Evolutionary conservation across 1,140 invertebrate genomes (phyloP), one percentile per base, ranked within the genome.

Genomic region (Acromyrmex charruanus): DNA sequence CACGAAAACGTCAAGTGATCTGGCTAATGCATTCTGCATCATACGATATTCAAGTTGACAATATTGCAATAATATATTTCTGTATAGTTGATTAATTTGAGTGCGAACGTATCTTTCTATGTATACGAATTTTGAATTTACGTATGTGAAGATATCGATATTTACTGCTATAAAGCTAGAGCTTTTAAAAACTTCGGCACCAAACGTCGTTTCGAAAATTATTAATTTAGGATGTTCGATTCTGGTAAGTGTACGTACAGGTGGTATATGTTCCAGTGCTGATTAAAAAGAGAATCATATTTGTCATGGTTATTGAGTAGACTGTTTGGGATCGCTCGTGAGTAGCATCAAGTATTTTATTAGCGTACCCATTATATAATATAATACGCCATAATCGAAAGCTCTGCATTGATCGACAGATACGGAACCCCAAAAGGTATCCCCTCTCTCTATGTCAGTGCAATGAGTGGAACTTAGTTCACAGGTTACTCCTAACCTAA

Each of bases 181-280:
- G 28, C 28, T 31, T 31, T 31, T 31, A 2, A 31, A 31, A 31
- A 31, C 28, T 31, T 31, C 28, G 5, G 44, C 44, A 10, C 6
- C 44, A n/a, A n/a, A n/a, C n/a, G n/a, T n/a, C n/a, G n/a, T n/a
- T n/a, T n/a, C n/a, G n/a, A n/a, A n/a, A n/a, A n/a, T n/a, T n/a
- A n/a, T n/a, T n/a, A n/a, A n/a, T n/a, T n/a, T n/a, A n/a, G 89
- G 88, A n/a, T 93, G 88, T 77, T 92, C 91, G 1, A 88, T 92
- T 65, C 39, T 28, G 0, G 74, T 68, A 0, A 91, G 10, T 2
- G 31, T 65, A 61, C 85, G 85, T 14, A 7, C 90, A 91, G 7
- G 82, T n/a, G n/a, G 5, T 2, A 3, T 44, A 21, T 58, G 21
- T 10, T 4, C 14, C n/a, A 12, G 31, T 88, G n/a, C 16, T 55